Evolutionary conservation across 2,888 invertebrate species (phyloP).

Genomic region (Rhagonycha fulva): DNA sequence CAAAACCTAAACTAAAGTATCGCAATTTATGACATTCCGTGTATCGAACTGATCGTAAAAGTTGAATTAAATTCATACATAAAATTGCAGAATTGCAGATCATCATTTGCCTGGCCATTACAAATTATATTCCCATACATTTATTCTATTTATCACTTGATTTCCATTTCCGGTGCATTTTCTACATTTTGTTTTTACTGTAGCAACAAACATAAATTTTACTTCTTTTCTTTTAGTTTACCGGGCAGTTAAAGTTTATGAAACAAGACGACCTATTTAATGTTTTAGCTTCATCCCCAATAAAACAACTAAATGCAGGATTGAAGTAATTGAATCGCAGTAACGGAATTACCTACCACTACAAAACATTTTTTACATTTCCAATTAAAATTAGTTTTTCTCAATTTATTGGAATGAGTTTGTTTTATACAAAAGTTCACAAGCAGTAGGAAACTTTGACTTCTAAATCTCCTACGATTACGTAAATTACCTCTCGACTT

Average conservation of each 20-base stretch:
- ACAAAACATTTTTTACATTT: too few species aligned
- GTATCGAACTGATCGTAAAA: background rate
- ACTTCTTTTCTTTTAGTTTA: background rate
- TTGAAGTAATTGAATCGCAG: background rate
- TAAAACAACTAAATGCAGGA: background rate
- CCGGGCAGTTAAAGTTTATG: background rate
- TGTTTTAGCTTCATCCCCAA: background rate
- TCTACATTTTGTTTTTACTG: background rate
- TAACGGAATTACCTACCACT: background rate
- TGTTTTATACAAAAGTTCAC: background rate
- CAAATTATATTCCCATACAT: background rate
- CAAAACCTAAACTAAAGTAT: background rate
- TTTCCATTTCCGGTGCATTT: background rate
- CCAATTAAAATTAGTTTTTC: background rate
- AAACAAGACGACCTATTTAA: background rate
- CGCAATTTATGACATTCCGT: background rate
- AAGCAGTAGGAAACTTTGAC: background rate
- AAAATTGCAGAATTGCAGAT: background rate
- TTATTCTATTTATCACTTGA: background rate
- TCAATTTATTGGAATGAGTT: background rate
- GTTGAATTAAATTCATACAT: background rate
- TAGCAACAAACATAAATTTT: background rate
- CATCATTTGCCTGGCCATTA: background rate
- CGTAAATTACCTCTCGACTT: background rate
- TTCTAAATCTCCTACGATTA: background rate